Base-by-base conservation (phyloP, 2,888 invertebrate species). In the Oscheius sp. region DNA sequence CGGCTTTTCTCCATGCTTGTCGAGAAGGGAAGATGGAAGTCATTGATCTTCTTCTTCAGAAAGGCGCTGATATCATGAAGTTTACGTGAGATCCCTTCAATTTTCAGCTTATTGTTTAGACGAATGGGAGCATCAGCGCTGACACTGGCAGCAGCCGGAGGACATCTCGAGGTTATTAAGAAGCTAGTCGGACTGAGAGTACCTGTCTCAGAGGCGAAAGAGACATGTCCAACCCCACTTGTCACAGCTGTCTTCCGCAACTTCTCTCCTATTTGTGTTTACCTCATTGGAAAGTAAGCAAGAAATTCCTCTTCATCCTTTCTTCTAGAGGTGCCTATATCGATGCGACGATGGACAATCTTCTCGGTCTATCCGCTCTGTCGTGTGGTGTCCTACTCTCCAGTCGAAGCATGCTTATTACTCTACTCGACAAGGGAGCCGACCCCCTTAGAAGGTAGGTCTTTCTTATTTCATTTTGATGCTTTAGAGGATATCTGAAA, bases 1-100 rank as follows among this genome's bases (percentile, higher is more conserved):
- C 83, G 1, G 77, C 83, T 5, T 80, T 77, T 24, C 79, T 80
- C 45, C 82, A 83, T 61, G 83, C 83, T 1, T 81, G 82, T 44
- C 70, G 83, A 2, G 82, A 83, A 66, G 82, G 83, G 2, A 74
- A 79, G 28, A 67, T 81, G 17, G 38, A 68, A 5, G 80, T 82
- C n/a, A 75, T 81, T 47, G 80, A 82, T 41, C 73, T 73, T n/a
- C 67, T 82, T 0, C 70, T 81, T n/a, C 82, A 82, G 59, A 68
- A 78, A 22, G 82, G 82, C 17, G 82, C 81, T 24, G 59, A 77
- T 20, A 70, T 71, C n/a, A 62, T 68, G 33, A 61, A 63, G 51
- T 68, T 66, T 32, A 80, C 81, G 71, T 79, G 32, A 70, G 73
- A 50, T 64, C 36, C 33, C 17, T 17, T 14, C 12, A 38, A 50